Evolutionary conservation across 2,888 invertebrate genomes (phyloP).

Genomic region (Acanthosepion lycidas): DNA sequence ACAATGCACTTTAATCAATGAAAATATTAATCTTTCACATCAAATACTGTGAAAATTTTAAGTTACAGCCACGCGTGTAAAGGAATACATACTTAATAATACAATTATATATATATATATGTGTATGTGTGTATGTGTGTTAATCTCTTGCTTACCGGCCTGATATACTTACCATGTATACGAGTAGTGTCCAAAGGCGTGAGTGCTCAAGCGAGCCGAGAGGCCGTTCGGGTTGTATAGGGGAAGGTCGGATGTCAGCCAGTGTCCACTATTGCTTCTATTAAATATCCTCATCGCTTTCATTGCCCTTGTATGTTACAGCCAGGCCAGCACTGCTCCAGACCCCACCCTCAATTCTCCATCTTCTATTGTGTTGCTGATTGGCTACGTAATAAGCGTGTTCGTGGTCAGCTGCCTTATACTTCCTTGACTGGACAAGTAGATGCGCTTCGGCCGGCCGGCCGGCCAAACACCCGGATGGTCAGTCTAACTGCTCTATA

Average conservation of each 20-base stretch:
- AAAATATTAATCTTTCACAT: too few species aligned
- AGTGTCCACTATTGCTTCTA: background rate
- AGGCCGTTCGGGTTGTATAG: background rate
- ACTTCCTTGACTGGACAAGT: background rate
- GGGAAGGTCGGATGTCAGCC: conserved; percentile 14
- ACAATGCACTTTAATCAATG: too few species aligned
- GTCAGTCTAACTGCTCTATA: background rate
- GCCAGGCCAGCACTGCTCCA: background rate
- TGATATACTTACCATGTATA: background rate
- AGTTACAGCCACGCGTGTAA: too few species aligned
- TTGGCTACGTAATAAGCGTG: conserved; percentile 33
- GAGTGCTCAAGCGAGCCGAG: background rate
- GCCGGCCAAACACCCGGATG: background rate
- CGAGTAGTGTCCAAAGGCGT: background rate
- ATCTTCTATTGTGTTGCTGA: background rate
- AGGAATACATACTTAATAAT: too few species aligned
- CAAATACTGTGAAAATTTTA: too few species aligned
- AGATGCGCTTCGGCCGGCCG: background rate
- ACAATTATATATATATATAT: too few species aligned
- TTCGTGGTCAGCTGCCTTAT: conserved; percentile 3
- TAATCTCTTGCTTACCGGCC: too few species aligned
- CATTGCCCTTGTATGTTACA: background rate
- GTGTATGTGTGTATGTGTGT: background rate
- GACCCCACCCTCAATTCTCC: background rate
- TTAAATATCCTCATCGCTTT: background rate